Conservation (phyloP, 2,888 invertebrate genomes). For the Platycheirus albimanus region DNA sequence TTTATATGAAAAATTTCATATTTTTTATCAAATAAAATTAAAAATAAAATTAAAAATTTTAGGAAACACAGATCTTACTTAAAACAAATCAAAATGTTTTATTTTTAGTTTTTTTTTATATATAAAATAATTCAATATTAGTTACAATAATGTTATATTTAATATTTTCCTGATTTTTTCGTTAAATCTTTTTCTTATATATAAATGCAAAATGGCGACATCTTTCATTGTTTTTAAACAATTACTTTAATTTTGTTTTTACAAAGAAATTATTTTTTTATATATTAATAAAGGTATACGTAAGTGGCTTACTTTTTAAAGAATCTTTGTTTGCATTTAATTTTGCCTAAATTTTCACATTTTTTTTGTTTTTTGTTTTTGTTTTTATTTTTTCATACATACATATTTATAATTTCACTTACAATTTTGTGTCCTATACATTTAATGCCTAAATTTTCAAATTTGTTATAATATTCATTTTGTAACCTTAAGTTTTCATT, state of each 20-base stretch:
- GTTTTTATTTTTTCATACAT: slow-evolving; percentile 75
- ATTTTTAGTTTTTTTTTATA: slow-evolving; percentile 27
- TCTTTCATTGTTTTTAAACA: slow-evolving; percentile 76
- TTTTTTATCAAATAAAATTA: slow-evolving; percentile 17
- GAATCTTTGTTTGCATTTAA: slow-evolving; percentile 63
- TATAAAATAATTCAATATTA: slow-evolving; percentile 55
- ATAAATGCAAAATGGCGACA: slow-evolving; percentile 82
- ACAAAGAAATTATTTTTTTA: slow-evolving; percentile 82
- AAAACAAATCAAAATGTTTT: slow-evolving; percentile 40
- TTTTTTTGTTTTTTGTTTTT: slow-evolving; percentile 71
- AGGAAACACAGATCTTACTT: slow-evolving; percentile 61
- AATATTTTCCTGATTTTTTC: slow-evolving; percentile 48
- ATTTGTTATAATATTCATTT: slow-evolving; percentile 73
- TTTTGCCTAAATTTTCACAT: slow-evolving; percentile 72
- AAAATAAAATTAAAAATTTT: slow-evolving; percentile 30
- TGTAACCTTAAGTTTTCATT: slow-evolving; percentile 36
- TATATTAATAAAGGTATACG: slow-evolving; percentile 75
- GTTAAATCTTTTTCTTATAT: slow-evolving; percentile 42
- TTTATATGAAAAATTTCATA: slow-evolving; percentile 28
- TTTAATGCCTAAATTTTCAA: slow-evolving; percentile 72
- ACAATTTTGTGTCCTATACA: slow-evolving; percentile 72
- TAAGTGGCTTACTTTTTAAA: slow-evolving; percentile 71
- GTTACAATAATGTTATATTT: slow-evolving; percentile 41
- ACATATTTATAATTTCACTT: slow-evolving; percentile 65
- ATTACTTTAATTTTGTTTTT: slow-evolving; percentile 77